Evolutionary conservation across 2,888 invertebrate genomes (phyloP), one percentile per base, ranked within the genome.

Genomic region (Ophraella communa): DNA sequence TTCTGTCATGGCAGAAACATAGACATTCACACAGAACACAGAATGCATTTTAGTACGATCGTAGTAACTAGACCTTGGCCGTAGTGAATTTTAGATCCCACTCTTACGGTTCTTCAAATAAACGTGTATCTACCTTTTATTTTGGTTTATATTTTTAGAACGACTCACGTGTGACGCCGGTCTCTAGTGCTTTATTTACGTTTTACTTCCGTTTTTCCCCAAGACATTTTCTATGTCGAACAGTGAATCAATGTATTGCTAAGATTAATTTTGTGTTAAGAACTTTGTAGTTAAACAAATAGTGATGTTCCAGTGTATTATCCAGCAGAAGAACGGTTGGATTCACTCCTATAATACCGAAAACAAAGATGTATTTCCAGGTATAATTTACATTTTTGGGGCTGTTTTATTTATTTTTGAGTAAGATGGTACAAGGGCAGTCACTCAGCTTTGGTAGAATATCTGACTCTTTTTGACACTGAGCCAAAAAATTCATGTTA

Each of bases 301-400:
- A 70, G 73, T 77, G 79, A 92, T 92, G 92, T 92, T 92, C 84
- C 92, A 92, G 85, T 92, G 92, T 83, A 91, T 92, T 78, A 91
- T 91, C 80, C 91, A 91, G 84, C 91, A 91, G 84, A 87, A 88
- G 78, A 89, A 88, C 80, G 91, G 90, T 80, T 91, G 91, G 91
- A 88, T 88, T 78, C 87, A 88, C 82, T 87, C 88, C 70, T 86
- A 87, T 78, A 88, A 87, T 79, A 89, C 90, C 71, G 89, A 91
- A 81, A 87, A 88, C 80, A 87, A 87, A 80, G 88, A 89, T 81
- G 89, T 89, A 24, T 90, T 89, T 83, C 90, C 91, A 88, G 91
- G 91, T 91, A 64, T 35, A 45, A 20, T 54, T 27, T 24, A 49
- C 44, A 51, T 42, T 5, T 60, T 42, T 53, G 35, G 21, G 30